A percentile compares a stretch with the other conserved stretches of the same genome.
phyloP scores from a whole-genome alignment of 1,140 invertebrate genomes.

The Oncopodura yosiiana region DNA sequence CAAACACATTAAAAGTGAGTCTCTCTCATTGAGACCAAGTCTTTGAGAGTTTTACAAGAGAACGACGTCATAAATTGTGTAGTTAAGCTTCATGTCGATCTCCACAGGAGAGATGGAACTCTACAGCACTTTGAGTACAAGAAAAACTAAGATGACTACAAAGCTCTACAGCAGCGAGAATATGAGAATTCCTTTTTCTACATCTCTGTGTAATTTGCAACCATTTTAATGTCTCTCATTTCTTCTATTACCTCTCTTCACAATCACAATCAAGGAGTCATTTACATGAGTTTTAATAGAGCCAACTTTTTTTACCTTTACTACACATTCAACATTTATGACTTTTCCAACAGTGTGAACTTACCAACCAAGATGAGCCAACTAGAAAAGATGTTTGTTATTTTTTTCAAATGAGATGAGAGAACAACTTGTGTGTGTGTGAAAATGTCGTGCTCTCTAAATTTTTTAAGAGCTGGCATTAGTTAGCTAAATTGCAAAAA shows the following conservation, averaged over 20 bases:
- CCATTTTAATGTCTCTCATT: slow-evolving; percentile 12
- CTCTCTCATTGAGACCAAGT: too few relatives aligned
- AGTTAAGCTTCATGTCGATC: too few relatives aligned
- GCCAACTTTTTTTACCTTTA: slow-evolving; percentile 6
- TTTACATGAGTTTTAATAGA: slow-evolving; percentile 16
- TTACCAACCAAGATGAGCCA: not conserved
- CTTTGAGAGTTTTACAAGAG: too few relatives aligned
- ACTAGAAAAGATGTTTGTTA: not conserved
- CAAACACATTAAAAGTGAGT: too few relatives aligned
- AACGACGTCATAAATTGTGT: too few relatives aligned
- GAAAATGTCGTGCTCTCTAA: not conserved
- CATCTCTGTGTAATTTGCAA: slow-evolving; percentile 9
- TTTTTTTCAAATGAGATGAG: not conserved
- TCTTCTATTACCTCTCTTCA: slow-evolving; percentile 13
- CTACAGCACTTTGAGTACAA: too few relatives aligned
- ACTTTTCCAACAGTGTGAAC: slow-evolving; percentile 11
- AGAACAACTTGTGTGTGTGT: not conserved
- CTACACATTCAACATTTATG: slow-evolving; percentile 9
- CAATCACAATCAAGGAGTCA: slow-evolving; percentile 17
- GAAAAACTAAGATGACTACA: too few relatives aligned
- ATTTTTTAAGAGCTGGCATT: not conserved
- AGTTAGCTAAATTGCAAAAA: not conserved
- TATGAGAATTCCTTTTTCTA: too few relatives aligned
- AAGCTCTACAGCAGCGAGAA: too few relatives aligned
- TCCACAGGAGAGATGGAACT: too few relatives aligned